Evolutionary conservation across 1,140 invertebrate species (phyloP), one percentile per base, ranked within the genome.

Genomic region (Myzus persicae): DNA sequence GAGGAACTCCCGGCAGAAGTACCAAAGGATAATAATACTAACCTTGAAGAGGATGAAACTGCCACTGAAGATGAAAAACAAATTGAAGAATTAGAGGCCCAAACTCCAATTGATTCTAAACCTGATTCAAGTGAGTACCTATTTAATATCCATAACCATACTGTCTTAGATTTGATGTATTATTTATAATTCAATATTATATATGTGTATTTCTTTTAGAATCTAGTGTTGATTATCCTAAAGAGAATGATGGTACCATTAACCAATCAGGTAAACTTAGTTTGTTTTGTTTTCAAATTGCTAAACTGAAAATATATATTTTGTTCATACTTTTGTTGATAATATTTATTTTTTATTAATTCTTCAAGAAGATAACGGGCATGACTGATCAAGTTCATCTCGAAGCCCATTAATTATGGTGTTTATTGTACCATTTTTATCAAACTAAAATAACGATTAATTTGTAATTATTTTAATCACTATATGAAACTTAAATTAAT

Each of bases 151-250:
- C 22, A 40, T 31, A 90, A 67, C 40, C 9, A 42, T 42, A 42
- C 18, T 7, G 38, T 54, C 87, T 67, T 2, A 31, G 5, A 44
- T 42, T 59, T 44, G 40, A n/a, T 42, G 31, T 67, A 67, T 18
- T 67, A 67, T 67, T 67, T 18, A 59, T 54, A 26, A 54, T 26
- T 26, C n/a, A 76, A n/a, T n/a, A 18, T n/a, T 76, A 67, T 67
- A 67, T 31, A 38, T 31, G 9, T 59, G 9, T 40, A 40, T 90
- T 90, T 26, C 2, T 88, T 90, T 67, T 31, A 90, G 89, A 89
- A 40, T 89, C 88, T 26, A 89, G 11, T 54, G 36, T 22, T 59
- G 89, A 90, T 67, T 90, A 90, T 59, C 51, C 89, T 31, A 40
- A 90, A 59, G 51, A 59, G 6, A 38, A 26, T 1, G 51, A 90